Base-by-base conservation (phyloP, 2,888 invertebrate genomes). In the Acrobasis consociella region DNA sequence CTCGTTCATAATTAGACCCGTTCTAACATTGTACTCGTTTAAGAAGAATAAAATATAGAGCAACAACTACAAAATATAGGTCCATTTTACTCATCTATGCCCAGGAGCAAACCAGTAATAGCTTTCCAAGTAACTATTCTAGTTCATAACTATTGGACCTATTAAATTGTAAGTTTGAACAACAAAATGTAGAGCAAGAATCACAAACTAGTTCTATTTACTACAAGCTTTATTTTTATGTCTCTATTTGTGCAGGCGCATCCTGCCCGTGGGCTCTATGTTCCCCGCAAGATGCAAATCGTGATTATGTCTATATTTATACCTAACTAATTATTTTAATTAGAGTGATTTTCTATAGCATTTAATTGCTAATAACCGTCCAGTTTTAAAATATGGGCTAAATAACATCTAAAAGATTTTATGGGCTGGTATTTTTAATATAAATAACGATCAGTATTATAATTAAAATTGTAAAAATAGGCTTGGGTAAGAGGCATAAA, bases 131-230 rank as follows among this genome's bases (percentile, higher is more conserved):
- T n/a, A n/a, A 13, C 10, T 46, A 13, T 52, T 31, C 22, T 51
- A 13, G 11, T n/a, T 13, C 1, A 3, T 51, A 2, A 31, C 22
- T 22, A 51, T 31, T 51, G 63, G n/a, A 22, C 52, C 17, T 11
- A 49, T 60, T 42, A 64, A 60, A 17, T 22, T 11, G 11, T 31
- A 31, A 31, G 7, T 31, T 31, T 31, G 5, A 52, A 52, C 13
- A 37, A 52, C 13, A 52, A 31, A 13, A 52, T 46, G 46, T 46
- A 46, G 46, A 11, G 13, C 46, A 46, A 13, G 5, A 42, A 10
- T 42, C 1, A 9, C 3, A 13, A 46, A n/a, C 46, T 1, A 13
- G 46, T 46, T 31, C 8, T 31, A 31, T 31, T 31, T 7, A 31
- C 7, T 31, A 31, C 31, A 5, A 31, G 31, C 31, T 7, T 31